These are phyloP conservation scores for Anastatus disparis DNA, from an alignment of 1,140 invertebrate species.

Conservation along the genomic window DNA sequence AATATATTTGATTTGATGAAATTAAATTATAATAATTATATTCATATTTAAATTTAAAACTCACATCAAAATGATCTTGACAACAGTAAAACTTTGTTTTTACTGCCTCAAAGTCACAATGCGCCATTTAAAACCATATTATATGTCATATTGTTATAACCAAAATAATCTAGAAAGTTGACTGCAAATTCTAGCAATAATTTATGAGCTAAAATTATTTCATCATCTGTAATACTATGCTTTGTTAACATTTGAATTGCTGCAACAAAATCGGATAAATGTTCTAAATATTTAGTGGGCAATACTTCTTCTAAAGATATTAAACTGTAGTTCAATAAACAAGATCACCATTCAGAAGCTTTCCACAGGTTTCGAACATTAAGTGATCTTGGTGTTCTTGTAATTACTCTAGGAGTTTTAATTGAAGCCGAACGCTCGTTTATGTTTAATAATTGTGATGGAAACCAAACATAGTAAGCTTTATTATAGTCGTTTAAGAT, in stretches of 20 bases:
- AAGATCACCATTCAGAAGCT: conserved; percentile 44
- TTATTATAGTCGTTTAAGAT: conserved; percentile 6
- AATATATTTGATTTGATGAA: too few relatives aligned
- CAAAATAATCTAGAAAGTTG: too few relatives aligned
- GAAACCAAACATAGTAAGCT: conserved; percentile 42
- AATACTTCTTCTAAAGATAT: conserved; percentile 41
- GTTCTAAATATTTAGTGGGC: conserved; percentile 40
- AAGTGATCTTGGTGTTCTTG: conserved; percentile 37
- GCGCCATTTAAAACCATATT: too few relatives aligned
- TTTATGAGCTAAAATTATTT: too few relatives aligned
- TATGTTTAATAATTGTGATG: conserved; percentile 18
- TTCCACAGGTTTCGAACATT: conserved; percentile 35
- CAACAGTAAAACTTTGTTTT: too few relatives aligned
- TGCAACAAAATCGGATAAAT: conserved; percentile 27
- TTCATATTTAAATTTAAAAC: too few relatives aligned
- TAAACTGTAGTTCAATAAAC: conserved; percentile 42
- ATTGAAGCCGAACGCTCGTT: conserved; percentile 33
- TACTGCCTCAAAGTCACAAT: too few relatives aligned
- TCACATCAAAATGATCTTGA: too few relatives aligned
- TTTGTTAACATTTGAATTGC: conserved; percentile 28
- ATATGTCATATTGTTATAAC: too few relatives aligned
- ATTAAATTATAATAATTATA: too few relatives aligned
- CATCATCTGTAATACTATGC: conserved; percentile 29
- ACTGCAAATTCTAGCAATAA: too few relatives aligned
- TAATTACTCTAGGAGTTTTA: conserved; percentile 32